These are phyloP conservation scores for Seriola rivoliana DNA, from an alignment of 2,113 vertebrate species.

Conservation along the genomic window DNA sequence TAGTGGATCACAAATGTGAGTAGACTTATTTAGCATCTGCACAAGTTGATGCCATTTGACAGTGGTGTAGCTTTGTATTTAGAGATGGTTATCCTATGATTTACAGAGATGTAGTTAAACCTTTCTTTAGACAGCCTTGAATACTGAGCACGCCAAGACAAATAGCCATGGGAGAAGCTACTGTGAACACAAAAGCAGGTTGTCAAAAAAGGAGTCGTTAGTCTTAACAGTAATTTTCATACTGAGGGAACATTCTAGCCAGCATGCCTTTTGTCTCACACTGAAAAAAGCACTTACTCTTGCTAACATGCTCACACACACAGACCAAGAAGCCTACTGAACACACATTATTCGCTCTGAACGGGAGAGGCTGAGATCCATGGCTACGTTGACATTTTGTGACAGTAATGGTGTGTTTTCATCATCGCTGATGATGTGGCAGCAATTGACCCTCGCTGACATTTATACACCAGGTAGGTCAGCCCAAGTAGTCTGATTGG, in stretches of 20 bases:
- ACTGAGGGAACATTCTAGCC: conserved; percentile 64
- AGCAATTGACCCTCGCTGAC: conserved; percentile 70
- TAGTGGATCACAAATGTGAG: conserved; percentile 32
- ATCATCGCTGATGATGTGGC: conserved; percentile 66
- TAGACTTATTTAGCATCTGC: conserved; percentile 20
- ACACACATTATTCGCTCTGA: conserved; percentile 68
- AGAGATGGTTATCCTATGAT: conserved; percentile 57
- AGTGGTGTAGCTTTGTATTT: conserved; percentile 28
- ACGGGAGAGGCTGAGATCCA: conserved; percentile 58
- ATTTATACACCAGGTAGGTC: conserved; percentile 70
- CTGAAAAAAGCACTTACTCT: conserved; percentile 57
- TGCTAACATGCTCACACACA: conserved; percentile 60
- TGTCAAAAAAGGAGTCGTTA: conserved; percentile 64
- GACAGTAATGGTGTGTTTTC: conserved; percentile 76
- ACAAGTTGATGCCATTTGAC: conserved; percentile 48
- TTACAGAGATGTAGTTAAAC: conserved; percentile 67
- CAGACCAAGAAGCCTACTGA: conserved; percentile 40
- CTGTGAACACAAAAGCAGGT: conserved; percentile 65
- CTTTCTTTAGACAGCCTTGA: conserved; percentile 54
- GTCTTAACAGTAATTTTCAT: conserved; percentile 70
- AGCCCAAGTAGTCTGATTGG: conserved; percentile 45
- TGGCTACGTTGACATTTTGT: conserved; percentile 67
- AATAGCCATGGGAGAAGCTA: conserved; percentile 58
- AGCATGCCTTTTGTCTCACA: conserved; percentile 56
- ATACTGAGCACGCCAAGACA: conserved; percentile 51